phyloP scores from a whole-genome alignment of 2,888 invertebrate genomes.

The Hydraecia micacea region DNA sequence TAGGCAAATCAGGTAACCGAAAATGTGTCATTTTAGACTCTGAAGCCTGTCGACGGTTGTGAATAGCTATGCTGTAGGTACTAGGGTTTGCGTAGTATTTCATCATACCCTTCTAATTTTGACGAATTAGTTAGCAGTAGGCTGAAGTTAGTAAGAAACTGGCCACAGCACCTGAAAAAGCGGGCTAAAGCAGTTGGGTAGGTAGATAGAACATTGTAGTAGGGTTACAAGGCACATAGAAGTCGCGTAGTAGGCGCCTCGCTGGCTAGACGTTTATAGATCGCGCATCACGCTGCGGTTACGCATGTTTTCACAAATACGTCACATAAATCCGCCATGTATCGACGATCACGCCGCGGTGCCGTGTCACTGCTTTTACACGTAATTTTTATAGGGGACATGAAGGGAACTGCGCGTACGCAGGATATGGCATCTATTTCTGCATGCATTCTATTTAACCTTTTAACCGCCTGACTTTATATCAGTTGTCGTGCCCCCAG shows the following conservation, averaged over 20 bases:
- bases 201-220: background rate
- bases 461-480: too few relatives aligned
- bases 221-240: slow-evolving; percentile 10
- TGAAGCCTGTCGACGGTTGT: too few relatives aligned
- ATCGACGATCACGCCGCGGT: slow-evolving; percentile 21
- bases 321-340: slow-evolving; percentile 21
- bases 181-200: background rate
- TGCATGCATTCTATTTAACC: background rate
- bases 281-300: slow-evolving; percentile 30
- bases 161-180: background rate
- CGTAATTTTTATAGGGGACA: slow-evolving; percentile 7
- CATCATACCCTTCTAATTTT: too few relatives aligned
- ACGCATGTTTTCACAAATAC: slow-evolving; percentile 36
- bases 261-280: slow-evolving; percentile 57
- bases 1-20: background rate
- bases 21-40: background rate
- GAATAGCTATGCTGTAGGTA: too few relatives aligned
- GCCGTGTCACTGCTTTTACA: slow-evolving; percentile 1
- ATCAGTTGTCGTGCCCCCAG: too few relatives aligned
- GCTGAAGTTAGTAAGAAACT: background rate
- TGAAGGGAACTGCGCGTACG: background rate
- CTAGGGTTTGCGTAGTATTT: background rate
- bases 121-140: background rate
- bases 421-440: background rate
- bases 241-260: slow-evolving; percentile 46